Percentiles rank a stretch among this genome's conserved stretches.
phyloP scores from a whole-genome alignment of 2,888 invertebrate species.

The Eulithis testata region DNA sequence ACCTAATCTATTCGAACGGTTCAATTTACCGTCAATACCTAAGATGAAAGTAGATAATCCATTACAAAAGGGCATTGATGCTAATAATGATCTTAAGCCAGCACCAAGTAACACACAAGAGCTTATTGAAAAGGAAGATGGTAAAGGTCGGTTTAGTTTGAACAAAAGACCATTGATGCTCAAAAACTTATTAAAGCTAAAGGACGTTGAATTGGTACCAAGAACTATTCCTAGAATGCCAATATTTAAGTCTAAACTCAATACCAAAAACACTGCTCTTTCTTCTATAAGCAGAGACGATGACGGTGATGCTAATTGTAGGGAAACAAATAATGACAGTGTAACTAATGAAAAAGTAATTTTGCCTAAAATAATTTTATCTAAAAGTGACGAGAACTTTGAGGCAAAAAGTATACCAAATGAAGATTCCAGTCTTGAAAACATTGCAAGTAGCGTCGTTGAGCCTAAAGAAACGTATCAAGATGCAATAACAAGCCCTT shows the following conservation, averaged over 20 bases:
- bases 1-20: slow-evolving; percentile 18
- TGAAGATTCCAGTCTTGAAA: background rate
- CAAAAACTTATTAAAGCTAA: slow-evolving; percentile 58
- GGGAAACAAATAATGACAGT: slow-evolving; percentile 24
- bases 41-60: slow-evolving; percentile 40
- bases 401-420: background rate
- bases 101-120: slow-evolving; percentile 40
- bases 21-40: slow-evolving; percentile 35
- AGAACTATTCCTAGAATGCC: slow-evolving; percentile 26
- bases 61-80: slow-evolving; percentile 11
- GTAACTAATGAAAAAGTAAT: slow-evolving; percentile 20
- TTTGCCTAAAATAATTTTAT: slow-evolving; percentile 9
- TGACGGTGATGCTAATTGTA: slow-evolving; percentile 8
- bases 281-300: slow-evolving; percentile 13
- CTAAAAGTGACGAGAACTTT: background rate
- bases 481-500: slow-evolving; percentile 28
- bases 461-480: slow-evolving; percentile 4
- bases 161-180: slow-evolving; percentile 43
- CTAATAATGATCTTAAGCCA: slow-evolving; percentile 36
- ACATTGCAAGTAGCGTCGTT: background rate
- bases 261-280: slow-evolving; percentile 13
- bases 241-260: slow-evolving; percentile 19
- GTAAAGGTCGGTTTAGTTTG: slow-evolving; percentile 10
- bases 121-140: slow-evolving; percentile 15
- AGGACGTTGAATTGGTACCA: slow-evolving; percentile 54